Base-by-base conservation (phyloP, 2,113 vertebrate species). In the Calidris pygmaea region DNA sequence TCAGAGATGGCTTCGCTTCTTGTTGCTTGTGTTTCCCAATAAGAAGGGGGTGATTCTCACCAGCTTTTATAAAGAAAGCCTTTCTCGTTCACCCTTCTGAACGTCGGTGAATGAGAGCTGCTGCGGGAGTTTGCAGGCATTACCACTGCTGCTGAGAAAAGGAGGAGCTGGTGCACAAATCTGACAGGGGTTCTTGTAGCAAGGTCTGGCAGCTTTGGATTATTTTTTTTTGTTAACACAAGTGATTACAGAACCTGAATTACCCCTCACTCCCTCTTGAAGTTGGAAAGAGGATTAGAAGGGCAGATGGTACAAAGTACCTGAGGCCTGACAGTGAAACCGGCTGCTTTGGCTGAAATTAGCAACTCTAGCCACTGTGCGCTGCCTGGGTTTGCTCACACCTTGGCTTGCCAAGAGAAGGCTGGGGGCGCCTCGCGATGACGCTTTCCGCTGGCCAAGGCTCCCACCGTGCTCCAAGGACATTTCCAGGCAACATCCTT, bases 241-340 rank as follows among this genome's bases (percentile, higher is more conserved):
- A 72, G 52, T 0, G 6, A 85, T 78, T 85, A 58, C 27, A 60
- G 83, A 65, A 53, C 52, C n/a, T 89, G 70, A 92, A 27, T 41
- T 85, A 55, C 56, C 43, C 48, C 72, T 86, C 23, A 1, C 29
- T 86, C 76, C 47, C 50, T 76, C 19, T 41, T 72, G 52, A 93
- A 89, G 68, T 62, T 65, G 56, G 48, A 90, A 95, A 59, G 91
- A 87, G 80, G 89, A 93, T 90, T 92, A 90, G 76, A 78, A 79
- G 66, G 90, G 92, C 90, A 96, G 90, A 86, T 94, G 92, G 95
- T 71, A 50, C 68, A 29, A 75, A 0, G 8, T 78, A 87, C 34
- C 56, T 6, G 20, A 84, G 80, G 19, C 65, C 75, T 0, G 1
- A 78, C 62, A 60, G 88, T 70, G 76, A 86, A 84, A 35, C 82